Base-by-base conservation (phyloP, 2,888 invertebrate genomes). In the Chaetoderma sp. region DNA sequence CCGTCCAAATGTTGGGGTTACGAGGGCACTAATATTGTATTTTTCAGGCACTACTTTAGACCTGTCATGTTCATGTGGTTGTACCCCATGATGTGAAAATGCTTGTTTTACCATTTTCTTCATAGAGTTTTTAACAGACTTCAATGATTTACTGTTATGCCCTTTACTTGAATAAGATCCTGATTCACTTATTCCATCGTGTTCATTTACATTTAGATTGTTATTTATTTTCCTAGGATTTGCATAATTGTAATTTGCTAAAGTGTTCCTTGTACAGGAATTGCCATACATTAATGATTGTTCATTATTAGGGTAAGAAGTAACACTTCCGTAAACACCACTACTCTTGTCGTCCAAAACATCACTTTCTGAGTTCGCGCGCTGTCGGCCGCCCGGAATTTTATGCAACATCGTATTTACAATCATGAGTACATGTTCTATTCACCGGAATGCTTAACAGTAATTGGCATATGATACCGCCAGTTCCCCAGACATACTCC, bases 341-440 rank as follows among this genome's bases (percentile, higher is more conserved):
- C n/a, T n/a, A n/a, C n/a, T n/a, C n/a, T 76, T 73, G 36, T 78
- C 77, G 47, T 76, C 77, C 30, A 77, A 66, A 47, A 76, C 65
- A 68, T 80, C 77, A 25, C 78, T 78, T 57, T 74, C 76, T 62
- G 78, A 77, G 47, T 72, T 72, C 58, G 80, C 71, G 57, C 76
- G 68, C 56, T 75, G 77, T 66, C 78, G 73, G 56, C 79, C 78
- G 33, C 74, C 76, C 52, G 77, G 76, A 45, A 75, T 77, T 55
- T 68, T 68, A 45, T 70, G 44, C 28, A 18, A 47, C 57, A 57
- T 57, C 5, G 16, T 23, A n/a, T 1, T 16, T 13, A 28, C 16
- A n/a, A n/a, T n/a, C n/a, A n/a, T n/a, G n/a, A n/a, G n/a, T n/a
- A n/a, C n/a, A n/a, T n/a, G n/a, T n/a, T n/a, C n/a, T n/a, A n/a